Conservation (phyloP, 2,797 vertebrate genomes). For the Dallia pectoralis region DNA sequence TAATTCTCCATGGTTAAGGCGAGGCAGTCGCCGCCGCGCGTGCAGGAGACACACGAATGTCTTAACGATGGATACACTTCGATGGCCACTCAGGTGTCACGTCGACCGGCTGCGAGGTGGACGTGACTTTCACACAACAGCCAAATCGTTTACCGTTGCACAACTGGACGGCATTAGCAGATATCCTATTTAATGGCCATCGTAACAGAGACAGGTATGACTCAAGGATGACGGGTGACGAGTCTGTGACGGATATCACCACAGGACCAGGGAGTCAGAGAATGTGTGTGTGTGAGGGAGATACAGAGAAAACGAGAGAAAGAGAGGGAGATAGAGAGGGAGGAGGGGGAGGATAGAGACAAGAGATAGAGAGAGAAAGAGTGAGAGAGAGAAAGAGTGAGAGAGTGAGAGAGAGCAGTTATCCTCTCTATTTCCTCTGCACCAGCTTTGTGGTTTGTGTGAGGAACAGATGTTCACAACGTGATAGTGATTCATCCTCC, state of each 20-base stretch:
- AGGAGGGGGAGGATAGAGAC: slow-evolving; percentile 33
- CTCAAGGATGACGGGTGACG: slow-evolving; percentile 6
- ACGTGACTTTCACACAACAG: not conserved
- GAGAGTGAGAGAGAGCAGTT: slow-evolving; percentile 58
- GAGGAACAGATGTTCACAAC: slow-evolving; percentile 83
- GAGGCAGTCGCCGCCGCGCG: not conserved
- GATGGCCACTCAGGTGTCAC: not conserved
- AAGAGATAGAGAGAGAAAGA: slow-evolving; percentile 21
- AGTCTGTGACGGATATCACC: not conserved
- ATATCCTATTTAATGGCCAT: not conserved
- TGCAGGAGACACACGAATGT: not conserved
- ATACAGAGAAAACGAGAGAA: slow-evolving; percentile 20
- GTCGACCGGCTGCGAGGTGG: not conserved
- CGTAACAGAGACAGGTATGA: not conserved
- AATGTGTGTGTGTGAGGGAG: slow-evolving; percentile 8
- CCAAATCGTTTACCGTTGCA: not conserved
- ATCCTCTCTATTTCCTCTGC: slow-evolving; percentile 76
- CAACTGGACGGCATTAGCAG: not conserved
- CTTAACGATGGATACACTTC: not conserved
- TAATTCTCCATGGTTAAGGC: slow-evolving; percentile 31
- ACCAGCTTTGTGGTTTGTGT: slow-evolving; percentile 78
- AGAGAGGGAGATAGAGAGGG: slow-evolving; percentile 13
- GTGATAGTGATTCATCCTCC: slow-evolving; percentile 77
- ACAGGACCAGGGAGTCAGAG: not conserved
- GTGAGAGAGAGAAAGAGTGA: slow-evolving; percentile 12